Percentiles rank a stretch among this genome's conserved stretches.
These are phyloP conservation scores for Platygyra sinensis DNA, from an alignment of 64 coral and sea anemone species.

Conservation along the genomic window DNA sequence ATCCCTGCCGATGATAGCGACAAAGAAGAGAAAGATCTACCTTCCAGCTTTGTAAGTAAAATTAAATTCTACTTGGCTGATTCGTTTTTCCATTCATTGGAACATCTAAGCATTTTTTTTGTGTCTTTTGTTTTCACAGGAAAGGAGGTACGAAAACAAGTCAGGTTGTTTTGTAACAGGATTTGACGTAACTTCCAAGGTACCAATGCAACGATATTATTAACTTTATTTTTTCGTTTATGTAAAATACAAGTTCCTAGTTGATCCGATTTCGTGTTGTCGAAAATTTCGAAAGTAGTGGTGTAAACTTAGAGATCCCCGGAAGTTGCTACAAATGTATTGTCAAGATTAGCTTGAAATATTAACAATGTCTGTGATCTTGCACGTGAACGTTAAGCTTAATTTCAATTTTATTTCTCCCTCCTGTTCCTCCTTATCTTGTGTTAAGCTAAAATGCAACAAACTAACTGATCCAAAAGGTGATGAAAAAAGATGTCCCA, in stretches of 20 bases:
- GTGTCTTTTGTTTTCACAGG: conserved; percentile 38
- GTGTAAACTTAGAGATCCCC: no score
- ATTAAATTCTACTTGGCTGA: no score
- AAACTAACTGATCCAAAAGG: no score
- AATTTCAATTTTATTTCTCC: no score
- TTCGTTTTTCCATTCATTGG: not conserved
- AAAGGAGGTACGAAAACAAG: conserved; percentile 92
- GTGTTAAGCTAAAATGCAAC: no score
- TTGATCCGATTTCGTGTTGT: not conserved
- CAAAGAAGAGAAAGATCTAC: conserved; percentile 66
- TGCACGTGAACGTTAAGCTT: no score
- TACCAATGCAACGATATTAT: not conserved
- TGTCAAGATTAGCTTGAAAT: no score
- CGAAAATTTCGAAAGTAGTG: no score
- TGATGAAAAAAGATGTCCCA: no score
- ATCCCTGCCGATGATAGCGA: conserved; percentile 78
- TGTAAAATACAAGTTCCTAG: not conserved
- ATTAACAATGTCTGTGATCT: no score
- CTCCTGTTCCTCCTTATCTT: no score
- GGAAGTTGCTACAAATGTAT: no score
- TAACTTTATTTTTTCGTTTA: not conserved
- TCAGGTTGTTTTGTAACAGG: conserved; percentile 90
- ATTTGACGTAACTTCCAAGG: conserved; percentile 96
- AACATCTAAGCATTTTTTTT: not conserved
- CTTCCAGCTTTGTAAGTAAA: conserved; percentile 22